These are phyloP conservation scores for Erinaceus europaeus DNA, from an alignment of 2,113 vertebrate genomes.

Conservation along the genomic window DNA sequence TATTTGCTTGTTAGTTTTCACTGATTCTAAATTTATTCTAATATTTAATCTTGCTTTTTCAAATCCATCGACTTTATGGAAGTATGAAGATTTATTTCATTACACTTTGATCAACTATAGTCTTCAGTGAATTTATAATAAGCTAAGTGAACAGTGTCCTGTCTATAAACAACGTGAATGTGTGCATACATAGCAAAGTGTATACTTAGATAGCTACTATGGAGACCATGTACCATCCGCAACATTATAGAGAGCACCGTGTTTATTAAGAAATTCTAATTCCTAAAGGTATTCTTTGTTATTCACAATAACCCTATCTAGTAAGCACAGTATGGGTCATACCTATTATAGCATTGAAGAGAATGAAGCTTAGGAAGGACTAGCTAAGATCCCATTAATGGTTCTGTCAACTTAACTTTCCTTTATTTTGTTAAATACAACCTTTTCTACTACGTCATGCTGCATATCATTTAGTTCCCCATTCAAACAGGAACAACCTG, in stretches of 20 bases:
- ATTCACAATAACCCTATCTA: neutral
- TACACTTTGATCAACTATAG: neutral
- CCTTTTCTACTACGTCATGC: neutral
- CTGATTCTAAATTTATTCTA: constrained; percentile 6
- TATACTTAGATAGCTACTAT: neutral
- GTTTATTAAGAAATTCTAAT: neutral
- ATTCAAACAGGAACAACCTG: neutral
- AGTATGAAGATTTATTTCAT: neutral
- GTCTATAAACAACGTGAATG: neutral
- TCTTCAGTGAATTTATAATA: neutral
- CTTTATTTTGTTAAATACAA: neutral
- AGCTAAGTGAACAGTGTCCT: neutral
- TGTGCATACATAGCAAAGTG: neutral
- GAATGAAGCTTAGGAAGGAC: neutral
- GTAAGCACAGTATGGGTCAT: neutral
- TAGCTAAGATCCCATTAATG: neutral
- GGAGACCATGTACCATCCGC: neutral
- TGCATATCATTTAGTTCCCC: neutral
- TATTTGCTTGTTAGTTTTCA: constrained; percentile 14
- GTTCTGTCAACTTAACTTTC: neutral
- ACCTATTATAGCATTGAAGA: neutral
- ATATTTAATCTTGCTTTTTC: constrained; percentile 40
- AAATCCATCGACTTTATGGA: constrained; percentile 17
- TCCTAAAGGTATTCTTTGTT: neutral
- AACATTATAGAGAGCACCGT: neutral